Conservation (phyloP, 2,797 vertebrate species). For the Delichon dasypus region DNA sequence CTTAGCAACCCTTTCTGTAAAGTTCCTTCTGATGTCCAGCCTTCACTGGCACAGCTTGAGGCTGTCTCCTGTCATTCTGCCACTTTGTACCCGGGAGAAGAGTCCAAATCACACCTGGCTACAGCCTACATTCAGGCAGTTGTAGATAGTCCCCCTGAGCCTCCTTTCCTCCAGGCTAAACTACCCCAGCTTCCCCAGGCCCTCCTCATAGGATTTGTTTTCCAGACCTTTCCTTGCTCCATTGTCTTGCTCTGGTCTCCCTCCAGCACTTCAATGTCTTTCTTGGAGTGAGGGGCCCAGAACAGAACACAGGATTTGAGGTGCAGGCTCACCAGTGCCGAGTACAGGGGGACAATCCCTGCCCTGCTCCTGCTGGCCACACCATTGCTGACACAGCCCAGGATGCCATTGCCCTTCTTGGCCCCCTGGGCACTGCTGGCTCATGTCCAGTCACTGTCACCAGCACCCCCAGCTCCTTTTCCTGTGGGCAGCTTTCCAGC, state of each 20-base stretch:
- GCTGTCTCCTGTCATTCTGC: background rate
- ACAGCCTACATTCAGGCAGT: rapidly evolving
- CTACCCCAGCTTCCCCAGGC: background rate
- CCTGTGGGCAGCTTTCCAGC: background rate
- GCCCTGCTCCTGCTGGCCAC: background rate
- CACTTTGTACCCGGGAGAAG: background rate
- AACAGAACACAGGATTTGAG: background rate
- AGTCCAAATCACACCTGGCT: background rate
- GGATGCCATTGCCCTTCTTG: background rate
- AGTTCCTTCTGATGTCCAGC: background rate
- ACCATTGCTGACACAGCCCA: background rate
- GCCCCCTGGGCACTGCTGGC: background rate
- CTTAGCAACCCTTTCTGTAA: rapidly evolving
- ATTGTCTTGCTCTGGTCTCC: background rate
- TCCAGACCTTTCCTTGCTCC: background rate
- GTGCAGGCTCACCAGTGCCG: rapidly evolving
- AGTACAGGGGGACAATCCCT: background rate
- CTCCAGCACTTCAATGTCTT: rapidly evolving
- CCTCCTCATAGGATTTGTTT: rapidly evolving
- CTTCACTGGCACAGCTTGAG: background rate
- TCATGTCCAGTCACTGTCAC: background rate
- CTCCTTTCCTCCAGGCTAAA: background rate
- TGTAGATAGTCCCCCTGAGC: background rate
- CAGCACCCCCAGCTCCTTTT: background rate
- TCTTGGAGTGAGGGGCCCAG: no score